phyloP scores from a whole-genome alignment of 1,140 invertebrate genomes.

The Hermetia illucens region DNA sequence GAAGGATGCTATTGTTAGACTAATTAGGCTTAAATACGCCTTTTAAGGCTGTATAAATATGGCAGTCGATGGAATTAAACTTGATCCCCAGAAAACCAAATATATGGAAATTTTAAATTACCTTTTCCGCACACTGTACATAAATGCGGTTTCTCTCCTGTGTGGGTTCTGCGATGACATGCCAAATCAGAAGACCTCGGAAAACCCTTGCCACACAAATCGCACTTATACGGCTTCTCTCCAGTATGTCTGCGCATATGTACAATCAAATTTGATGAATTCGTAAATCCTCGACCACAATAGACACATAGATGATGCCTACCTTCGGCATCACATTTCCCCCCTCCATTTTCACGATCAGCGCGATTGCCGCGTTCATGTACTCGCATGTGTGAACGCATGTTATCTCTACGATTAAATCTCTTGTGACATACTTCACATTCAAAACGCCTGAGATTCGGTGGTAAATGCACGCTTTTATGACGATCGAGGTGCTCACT shows the following conservation, averaged over 20 bases:
- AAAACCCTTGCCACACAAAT: constrained; percentile 42
- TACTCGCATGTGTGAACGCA: constrained; percentile 20
- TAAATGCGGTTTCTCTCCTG: constrained; percentile 42
- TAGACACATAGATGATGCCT: constrained; percentile 34
- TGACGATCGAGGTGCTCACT: constrained; percentile 36
- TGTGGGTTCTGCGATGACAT: constrained; percentile 34
- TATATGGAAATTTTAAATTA: constrained; percentile 14
- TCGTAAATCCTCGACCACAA: constrained; percentile 38
- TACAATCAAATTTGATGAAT: constrained; percentile 41
- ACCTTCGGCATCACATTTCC: no score
- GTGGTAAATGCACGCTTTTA: constrained; percentile 32
- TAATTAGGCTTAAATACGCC: constrained; percentile 33
- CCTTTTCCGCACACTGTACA: constrained; percentile 39
- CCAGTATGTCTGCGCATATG: constrained; percentile 43
- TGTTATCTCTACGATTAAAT: constrained; percentile 35
- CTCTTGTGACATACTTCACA: constrained; percentile 36
- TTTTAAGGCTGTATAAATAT: constrained; percentile 9
- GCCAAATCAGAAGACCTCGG: constrained; percentile 34
- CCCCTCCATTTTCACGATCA: not conserved
- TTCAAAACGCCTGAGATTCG: constrained; percentile 31
- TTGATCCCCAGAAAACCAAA: no score
- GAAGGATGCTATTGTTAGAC: no score
- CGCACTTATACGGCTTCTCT: constrained; percentile 48
- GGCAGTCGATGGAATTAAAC: not conserved
- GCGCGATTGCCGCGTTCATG: constrained; percentile 7